A percentile compares a stretch with the other conserved stretches of the same genome.
phyloP scores from a whole-genome alignment of 2,797 vertebrate genomes.

The Margarornis squamiger region DNA sequence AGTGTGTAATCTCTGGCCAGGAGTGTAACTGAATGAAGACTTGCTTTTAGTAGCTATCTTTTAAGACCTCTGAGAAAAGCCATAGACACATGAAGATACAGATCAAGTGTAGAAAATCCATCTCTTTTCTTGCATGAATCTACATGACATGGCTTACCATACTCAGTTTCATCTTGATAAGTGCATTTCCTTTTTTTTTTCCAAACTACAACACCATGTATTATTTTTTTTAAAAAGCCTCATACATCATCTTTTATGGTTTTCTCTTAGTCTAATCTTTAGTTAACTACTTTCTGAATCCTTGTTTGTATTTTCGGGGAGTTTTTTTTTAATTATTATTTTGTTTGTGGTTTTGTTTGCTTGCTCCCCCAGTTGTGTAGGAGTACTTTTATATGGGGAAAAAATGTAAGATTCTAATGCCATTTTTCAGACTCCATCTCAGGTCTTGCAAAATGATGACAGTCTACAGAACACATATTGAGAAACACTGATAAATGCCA shows the following conservation, averaged over 20 bases:
- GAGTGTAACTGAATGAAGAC: not conserved
- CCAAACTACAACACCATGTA: not conserved
- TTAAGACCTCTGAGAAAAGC: not conserved
- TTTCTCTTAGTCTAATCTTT: not conserved
- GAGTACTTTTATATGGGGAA: not conserved
- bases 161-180: not conserved
- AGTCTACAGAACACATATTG: not conserved
- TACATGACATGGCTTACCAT: not conserved
- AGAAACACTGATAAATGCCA: not conserved
- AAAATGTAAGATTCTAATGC: not conserved
- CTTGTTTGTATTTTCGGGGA: not conserved
- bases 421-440: not conserved
- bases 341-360: fast-evolving
- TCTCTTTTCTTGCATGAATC: not conserved
- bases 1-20: not conserved
- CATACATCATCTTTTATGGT: not conserved
- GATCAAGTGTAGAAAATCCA: not conserved
- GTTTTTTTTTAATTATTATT: not conserved
- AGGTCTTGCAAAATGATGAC: not conserved
- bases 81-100: not conserved
- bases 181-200: not conserved
- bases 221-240: not conserved
- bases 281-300: not conserved
- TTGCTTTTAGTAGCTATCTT: not conserved
- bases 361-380: not conserved